phyloP scores from a whole-genome alignment of 2,888 invertebrate genomes.

The Patella ulyssiponensis region DNA sequence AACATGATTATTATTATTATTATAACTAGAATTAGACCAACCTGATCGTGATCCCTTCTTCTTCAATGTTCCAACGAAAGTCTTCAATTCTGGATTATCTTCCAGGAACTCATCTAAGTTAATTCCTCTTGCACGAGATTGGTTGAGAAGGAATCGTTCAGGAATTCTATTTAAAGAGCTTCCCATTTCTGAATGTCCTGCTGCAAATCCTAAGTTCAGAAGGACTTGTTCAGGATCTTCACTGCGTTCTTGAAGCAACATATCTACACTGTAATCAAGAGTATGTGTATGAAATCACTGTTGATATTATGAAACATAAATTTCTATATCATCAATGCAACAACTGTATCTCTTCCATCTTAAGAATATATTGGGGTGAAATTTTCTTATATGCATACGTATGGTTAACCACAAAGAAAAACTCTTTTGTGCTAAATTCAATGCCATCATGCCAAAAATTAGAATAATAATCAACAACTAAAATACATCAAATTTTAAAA shows the following conservation, averaged over 20 bases:
- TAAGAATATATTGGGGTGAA: too few relatives aligned
- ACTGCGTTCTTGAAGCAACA: slow-evolving; percentile 84
- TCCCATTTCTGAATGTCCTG: slow-evolving; percentile 40
- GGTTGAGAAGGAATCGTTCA: slow-evolving; percentile 82
- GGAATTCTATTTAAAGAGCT: slow-evolving; percentile 79
- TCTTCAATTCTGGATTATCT: slow-evolving; percentile 51
- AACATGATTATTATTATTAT: background rate
- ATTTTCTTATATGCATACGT: too few relatives aligned
- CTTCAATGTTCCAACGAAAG: slow-evolving; percentile 38
- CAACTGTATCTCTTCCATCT: too few relatives aligned
- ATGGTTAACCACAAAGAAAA: too few relatives aligned
- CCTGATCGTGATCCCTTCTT: slow-evolving; percentile 17
- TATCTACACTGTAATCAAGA: slow-evolving; percentile 58
- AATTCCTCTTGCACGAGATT: slow-evolving; percentile 84
- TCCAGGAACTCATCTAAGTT: slow-evolving; percentile 82
- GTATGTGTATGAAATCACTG: too few relatives aligned
- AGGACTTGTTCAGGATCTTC: slow-evolving; percentile 92
- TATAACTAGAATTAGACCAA: slow-evolving; percentile 8
- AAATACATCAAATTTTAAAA: too few relatives aligned
- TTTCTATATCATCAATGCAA: too few relatives aligned
- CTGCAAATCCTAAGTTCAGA: slow-evolving; percentile 76
- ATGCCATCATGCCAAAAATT: too few relatives aligned
- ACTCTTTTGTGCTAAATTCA: too few relatives aligned
- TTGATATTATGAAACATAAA: too few relatives aligned
- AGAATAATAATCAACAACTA: too few relatives aligned